Conservation (phyloP, 2,797 vertebrate species). For the Rachycentron canadum region DNA sequence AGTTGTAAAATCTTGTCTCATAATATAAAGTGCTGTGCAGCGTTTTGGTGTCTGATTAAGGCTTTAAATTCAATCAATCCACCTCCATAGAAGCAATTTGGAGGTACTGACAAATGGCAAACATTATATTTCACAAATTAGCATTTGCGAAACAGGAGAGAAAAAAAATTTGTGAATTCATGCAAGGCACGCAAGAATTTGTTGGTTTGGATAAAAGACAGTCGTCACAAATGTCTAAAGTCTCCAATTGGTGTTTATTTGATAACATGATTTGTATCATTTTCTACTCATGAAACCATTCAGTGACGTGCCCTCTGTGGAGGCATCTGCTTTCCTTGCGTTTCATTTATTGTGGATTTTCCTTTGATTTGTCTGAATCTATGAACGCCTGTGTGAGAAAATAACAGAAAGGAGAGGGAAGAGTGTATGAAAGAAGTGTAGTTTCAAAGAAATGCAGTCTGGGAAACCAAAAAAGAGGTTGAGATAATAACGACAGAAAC, state of each 20-base stretch:
- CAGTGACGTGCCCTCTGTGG: neutral
- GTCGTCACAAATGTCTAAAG: neutral
- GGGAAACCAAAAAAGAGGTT: slow-evolving; percentile 17
- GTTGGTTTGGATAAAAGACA: neutral
- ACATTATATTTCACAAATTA: neutral
- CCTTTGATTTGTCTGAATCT: neutral
- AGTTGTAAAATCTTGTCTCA: neutral
- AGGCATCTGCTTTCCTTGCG: neutral
- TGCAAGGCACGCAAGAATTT: neutral
- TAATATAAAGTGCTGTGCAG: neutral
- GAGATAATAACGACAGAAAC: slow-evolving; percentile 11
- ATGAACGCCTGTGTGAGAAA: too few relatives aligned
- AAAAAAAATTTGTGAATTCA: neutral
- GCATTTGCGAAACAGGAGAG: neutral
- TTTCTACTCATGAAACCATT: neutral
- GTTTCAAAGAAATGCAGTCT: neutral
- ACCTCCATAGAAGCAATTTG: neutral
- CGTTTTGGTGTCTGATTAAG: neutral
- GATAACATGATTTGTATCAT: neutral
- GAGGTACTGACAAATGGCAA: neutral
- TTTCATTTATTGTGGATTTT: neutral
- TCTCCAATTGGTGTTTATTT: neutral
- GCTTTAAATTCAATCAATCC: neutral
- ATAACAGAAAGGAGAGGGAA: neutral
- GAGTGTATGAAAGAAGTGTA: neutral